Evolutionary conservation across 2,888 invertebrate species (phyloP), one percentile per base, ranked within the genome.

Genomic region (Coelinius sp.): DNA sequence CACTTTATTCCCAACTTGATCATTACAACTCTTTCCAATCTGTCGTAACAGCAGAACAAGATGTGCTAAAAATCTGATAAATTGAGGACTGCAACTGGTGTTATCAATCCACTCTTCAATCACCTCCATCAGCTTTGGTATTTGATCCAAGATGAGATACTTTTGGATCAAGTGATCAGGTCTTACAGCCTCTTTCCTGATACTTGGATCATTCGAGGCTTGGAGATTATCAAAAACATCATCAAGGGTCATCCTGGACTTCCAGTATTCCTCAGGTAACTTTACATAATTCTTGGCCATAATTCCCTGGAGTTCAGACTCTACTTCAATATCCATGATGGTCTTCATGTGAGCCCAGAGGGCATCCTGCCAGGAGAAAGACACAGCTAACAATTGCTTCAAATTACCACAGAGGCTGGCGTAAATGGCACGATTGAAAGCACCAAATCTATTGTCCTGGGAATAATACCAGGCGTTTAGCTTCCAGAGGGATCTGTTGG

Each of bases 261-360:
- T 90, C 93, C 93, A 93, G 83, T 93, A 93, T 46, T 90, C 90
- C n/a, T 91, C 91, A 0, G 93, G 92, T 88, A 93, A 89, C 0
- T 89, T 81, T 20, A 88, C 85, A 78, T 92, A 92, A 4, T 86
- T 86, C 78, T 89, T 90, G 25, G 90, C 84, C 77, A 91, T 90
- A 72, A 90, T 89, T 24, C 91, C 90, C 38, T 94, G 88, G 27
- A 95, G 89, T 87, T 94, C 94, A 70, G 92, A 92, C 84, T 98
- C 97, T 0, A 97, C 96, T 76, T 93, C 90, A 12, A 94, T 92
- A 84, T 97, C 97, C 73, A 97, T 93, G 84, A 95, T 92, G 0
- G 93, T 92, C 82, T 92, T 92, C 76, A 96, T 89, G 85, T 96
- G 93, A 0, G 96, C 95, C 98, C 98, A 98, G 25, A 98, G 88